Evolutionary conservation across 1,140 invertebrate genomes (phyloP).

Genomic region (Macrobrachium nipponense): DNA sequence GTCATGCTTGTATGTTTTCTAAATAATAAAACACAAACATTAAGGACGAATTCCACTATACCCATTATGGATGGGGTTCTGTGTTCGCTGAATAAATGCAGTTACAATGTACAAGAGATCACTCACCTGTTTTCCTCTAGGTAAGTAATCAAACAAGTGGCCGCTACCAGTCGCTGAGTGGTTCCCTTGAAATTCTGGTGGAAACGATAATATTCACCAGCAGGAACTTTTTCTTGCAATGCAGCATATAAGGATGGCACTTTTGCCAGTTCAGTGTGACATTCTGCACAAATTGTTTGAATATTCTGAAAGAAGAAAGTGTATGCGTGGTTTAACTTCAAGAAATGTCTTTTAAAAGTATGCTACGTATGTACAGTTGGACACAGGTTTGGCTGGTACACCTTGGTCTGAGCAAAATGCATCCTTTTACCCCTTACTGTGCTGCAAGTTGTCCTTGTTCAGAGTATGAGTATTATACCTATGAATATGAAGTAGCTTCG

Average conservation of each 20-base stretch:
- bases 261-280: constrained; percentile 19
- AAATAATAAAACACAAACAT: too few species aligned
- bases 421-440: too few species aligned
- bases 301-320: constrained; percentile 36
- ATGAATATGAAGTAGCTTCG: too few species aligned
- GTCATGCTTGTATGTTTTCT: too few species aligned
- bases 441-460: too few species aligned
- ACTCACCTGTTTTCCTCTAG: constrained; percentile 82
- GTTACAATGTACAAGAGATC: not conserved
- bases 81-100: not conserved
- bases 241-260: constrained; percentile 37
- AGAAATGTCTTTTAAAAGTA: too few species aligned
- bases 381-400: too few species aligned
- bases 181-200: constrained; percentile 88
- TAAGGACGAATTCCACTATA: too few species aligned
- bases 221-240: constrained; percentile 39
- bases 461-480: too few species aligned
- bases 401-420: too few species aligned
- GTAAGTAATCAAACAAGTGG: constrained; percentile 83
- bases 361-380: too few species aligned
- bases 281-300: constrained; percentile 39
- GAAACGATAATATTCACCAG: constrained; percentile 80
- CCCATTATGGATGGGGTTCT: too few species aligned
- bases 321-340: not conserved
- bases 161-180: constrained; percentile 82